phyloP scores from a whole-genome alignment of 2,797 vertebrate species.

The Cyclopterus lumpus region DNA sequence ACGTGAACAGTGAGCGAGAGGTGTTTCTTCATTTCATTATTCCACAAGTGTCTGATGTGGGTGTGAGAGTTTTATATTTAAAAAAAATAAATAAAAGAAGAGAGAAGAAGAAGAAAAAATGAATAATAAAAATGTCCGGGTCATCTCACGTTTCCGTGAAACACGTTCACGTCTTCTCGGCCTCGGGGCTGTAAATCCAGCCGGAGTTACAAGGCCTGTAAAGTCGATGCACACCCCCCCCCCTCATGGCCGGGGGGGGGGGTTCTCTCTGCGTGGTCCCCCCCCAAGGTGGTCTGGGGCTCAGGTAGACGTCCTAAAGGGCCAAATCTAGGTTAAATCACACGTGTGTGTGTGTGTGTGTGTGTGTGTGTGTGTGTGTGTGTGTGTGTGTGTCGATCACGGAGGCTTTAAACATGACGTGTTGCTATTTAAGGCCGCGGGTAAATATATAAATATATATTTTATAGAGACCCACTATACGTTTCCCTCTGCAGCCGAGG shows the following conservation, averaged over 20 bases:
- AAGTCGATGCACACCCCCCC: too few species aligned
- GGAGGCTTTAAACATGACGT: conserved; percentile 28
- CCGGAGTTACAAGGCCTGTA: conserved; percentile 61
- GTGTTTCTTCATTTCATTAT: conserved; percentile 73
- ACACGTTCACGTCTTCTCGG: conserved; percentile 42
- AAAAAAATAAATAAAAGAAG: not conserved
- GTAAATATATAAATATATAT: conserved; percentile 22
- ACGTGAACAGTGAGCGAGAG: conserved; percentile 49
- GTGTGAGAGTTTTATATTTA: conserved; percentile 51
- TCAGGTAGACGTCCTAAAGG: too few species aligned
- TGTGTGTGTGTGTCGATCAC: conserved; percentile 29
- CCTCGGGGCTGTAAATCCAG: conserved; percentile 60
- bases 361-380: too few species aligned
- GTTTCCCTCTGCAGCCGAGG: conserved; percentile 11
- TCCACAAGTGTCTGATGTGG: conserved; percentile 66
- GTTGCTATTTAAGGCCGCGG: conserved; percentile 23
- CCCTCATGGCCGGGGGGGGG: too few species aligned
- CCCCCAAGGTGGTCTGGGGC: conserved; percentile 63
- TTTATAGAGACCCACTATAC: conserved; percentile 31
- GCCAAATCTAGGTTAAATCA: too few species aligned
- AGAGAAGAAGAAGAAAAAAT: too few species aligned
- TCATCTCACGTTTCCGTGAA: conserved; percentile 35
- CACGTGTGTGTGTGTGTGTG: not conserved
- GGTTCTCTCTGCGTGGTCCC: conserved; percentile 2
- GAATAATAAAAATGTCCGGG: not conserved